phyloP scores from a whole-genome alignment of 2,113 vertebrate genomes.

The Lathamus discolor region DNA sequence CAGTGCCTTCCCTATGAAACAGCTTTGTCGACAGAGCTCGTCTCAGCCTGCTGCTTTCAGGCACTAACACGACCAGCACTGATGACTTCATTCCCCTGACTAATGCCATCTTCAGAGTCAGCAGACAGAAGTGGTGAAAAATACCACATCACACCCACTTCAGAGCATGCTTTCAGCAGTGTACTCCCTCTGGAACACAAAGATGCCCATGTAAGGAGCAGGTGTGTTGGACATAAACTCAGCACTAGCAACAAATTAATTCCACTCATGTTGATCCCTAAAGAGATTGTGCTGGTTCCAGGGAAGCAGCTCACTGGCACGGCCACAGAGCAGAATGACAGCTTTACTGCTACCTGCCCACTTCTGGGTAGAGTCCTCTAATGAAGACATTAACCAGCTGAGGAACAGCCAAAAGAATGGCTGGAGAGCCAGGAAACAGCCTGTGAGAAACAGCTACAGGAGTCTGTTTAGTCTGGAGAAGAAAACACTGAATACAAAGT shows the following conservation, averaged over 20 bases:
- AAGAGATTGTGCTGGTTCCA: neutral
- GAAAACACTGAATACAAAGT: neutral
- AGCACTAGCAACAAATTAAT: neutral
- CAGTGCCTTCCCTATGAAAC: accelerated
- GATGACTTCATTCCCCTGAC: conserved; percentile 43
- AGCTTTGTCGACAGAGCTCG: neutral
- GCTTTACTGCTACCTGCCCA: neutral
- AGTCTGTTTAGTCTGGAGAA: neutral
- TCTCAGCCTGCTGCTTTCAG: neutral
- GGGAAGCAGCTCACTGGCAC: neutral
- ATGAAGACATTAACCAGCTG: neutral
- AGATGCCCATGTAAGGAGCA: conserved; percentile 50
- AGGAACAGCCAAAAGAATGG: neutral
- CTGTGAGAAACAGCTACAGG: neutral
- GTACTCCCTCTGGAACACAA: accelerated
- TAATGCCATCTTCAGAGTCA: neutral
- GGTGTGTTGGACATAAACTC: neutral
- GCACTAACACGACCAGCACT: neutral
- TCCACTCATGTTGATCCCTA: neutral
- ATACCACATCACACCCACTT: neutral
- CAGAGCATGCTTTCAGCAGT: neutral
- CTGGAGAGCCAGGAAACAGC: neutral
- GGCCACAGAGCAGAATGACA: neutral
- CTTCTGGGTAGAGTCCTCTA: neutral
- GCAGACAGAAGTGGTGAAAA: neutral